A percentile compares a stretch with the other conserved stretches of the same genome.
These are phyloP conservation scores for Propithecus coquereli DNA, from an alignment of 2,113 vertebrate genomes.

Conservation along the genomic window DNA sequence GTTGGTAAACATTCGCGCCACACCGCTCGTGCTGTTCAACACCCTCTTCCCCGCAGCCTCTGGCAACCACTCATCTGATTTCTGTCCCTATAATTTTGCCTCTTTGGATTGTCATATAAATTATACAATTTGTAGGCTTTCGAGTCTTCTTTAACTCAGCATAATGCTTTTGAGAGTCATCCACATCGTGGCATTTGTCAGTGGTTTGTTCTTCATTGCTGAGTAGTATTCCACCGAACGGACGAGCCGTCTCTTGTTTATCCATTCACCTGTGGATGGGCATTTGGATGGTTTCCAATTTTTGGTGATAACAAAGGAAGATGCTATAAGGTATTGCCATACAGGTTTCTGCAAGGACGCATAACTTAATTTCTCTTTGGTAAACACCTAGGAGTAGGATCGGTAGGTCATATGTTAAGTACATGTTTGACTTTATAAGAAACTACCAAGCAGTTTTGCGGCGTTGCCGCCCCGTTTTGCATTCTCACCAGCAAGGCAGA, in stretches of 20 bases:
- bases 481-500: too few relatives aligned
- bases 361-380: not conserved
- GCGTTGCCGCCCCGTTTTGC: too few relatives aligned
- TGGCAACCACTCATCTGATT: not conserved
- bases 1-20: not conserved
- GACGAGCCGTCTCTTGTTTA: not conserved
- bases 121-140: not conserved
- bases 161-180: not conserved
- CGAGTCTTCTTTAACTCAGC: not conserved
- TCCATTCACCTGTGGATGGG: not conserved
- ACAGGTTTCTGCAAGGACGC: not conserved
- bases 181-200: not conserved
- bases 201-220: not conserved
- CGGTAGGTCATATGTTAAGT: too few relatives aligned
- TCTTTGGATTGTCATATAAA: not conserved
- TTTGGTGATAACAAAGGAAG: not conserved
- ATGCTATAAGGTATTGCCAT: not conserved
- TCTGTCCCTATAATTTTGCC: not conserved
- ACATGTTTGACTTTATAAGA: too few relatives aligned
- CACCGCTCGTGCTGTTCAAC: not conserved
- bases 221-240: not conserved
- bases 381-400: too few relatives aligned
- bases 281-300: not conserved
- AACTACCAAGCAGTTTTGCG: too few relatives aligned
- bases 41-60: not conserved